Evolutionary conservation across 2,113 vertebrate species (phyloP), one percentile per base, ranked within the genome.

Genomic region (Corythornis vintsioides): DNA sequence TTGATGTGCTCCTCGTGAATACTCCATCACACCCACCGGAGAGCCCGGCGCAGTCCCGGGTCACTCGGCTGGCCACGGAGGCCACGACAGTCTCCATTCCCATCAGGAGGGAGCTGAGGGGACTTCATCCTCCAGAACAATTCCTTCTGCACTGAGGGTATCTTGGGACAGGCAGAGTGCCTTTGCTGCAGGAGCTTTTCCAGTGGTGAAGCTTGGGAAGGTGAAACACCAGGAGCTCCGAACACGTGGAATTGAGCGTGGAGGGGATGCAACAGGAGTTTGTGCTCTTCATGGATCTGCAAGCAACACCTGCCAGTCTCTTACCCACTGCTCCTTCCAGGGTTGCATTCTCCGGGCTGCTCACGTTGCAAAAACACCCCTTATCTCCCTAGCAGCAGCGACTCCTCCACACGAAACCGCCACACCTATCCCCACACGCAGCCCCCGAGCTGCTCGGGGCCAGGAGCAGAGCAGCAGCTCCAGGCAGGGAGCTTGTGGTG

Each of bases 171-270:
- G 57, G 61, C 48, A 33, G 11, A 1, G 35, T 1, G 0, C 2
- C 7, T 29, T 40, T 0, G 0, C 56, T 70, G 71, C 57, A 13
- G 75, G 28, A 57, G 67, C 60, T 73, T 80, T 25, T 35, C 13
- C n/a, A 29, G 35, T 4, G 57, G 25, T 42, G 40, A 6, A 48
- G n/a, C 43, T 12, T 19, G 48, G 48, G 71, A 52, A 45, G 43
- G 13, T 45, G 53, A 60, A 80, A 42, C 20, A 3, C 56, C 13
- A 13, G 12, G 35, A 63, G 53, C 52, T 14, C 29, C 11, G 53
- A 52, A 31, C 1, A 15, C 4, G 13, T 16, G 15, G 73, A 59
- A 81, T 7, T 1, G n/a, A 26, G 38, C 0, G 8, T 6, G 45
- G 11, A 3, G 21, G 38, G 50, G 33, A 80, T 83, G 35, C 40